phyloP scores from a whole-genome alignment of 2,113 vertebrate species.

The Hippocampus abdominalis region DNA sequence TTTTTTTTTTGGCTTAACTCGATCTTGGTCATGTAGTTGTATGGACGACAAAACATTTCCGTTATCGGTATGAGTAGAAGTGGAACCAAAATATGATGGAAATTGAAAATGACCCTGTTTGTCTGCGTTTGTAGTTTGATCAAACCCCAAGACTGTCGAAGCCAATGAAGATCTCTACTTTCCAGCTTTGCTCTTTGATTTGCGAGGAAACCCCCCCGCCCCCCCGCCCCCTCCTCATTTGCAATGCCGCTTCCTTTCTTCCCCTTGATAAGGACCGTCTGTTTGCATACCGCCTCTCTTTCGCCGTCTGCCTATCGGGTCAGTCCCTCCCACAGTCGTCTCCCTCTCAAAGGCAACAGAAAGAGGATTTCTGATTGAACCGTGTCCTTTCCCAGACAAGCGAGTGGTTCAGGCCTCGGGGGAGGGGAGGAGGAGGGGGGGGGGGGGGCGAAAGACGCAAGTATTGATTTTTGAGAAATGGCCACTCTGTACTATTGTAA shows the following conservation, averaged over 20 bases:
- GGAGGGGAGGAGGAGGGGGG: constrained; percentile 1
- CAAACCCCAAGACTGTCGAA: constrained; percentile 20
- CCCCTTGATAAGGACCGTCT: constrained; percentile 22
- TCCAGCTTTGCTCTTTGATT: background rate
- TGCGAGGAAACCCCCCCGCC: background rate
- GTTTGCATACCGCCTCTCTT: constrained; percentile 44
- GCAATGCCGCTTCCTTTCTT: constrained; percentile 3
- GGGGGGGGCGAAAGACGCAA: constrained; percentile 8
- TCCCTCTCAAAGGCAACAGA: constrained; percentile 22
- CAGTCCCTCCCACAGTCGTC: constrained; percentile 7
- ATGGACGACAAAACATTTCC: no score
- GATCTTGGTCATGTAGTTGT: constrained; percentile 10
- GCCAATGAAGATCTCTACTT: constrained; percentile 11
- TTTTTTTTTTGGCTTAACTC: background rate
- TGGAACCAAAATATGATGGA: no score
- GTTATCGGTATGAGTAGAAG: no score
- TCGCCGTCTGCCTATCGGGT: constrained; percentile 27
- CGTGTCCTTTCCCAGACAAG: constrained; percentile 47
- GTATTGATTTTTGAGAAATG: constrained; percentile 14
- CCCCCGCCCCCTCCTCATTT: background rate
- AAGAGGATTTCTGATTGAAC: constrained; percentile 37
- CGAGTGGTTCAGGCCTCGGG: constrained; percentile 24
- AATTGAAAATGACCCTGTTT: background rate
- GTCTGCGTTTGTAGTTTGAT: constrained; percentile 16
- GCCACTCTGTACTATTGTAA: constrained; percentile 35